A percentile compares a stretch with the other conserved stretches of the same genome.
Conservation (phyloP, 2,888 invertebrate genomes). For the Pardosa pseudoannulata region DNA sequence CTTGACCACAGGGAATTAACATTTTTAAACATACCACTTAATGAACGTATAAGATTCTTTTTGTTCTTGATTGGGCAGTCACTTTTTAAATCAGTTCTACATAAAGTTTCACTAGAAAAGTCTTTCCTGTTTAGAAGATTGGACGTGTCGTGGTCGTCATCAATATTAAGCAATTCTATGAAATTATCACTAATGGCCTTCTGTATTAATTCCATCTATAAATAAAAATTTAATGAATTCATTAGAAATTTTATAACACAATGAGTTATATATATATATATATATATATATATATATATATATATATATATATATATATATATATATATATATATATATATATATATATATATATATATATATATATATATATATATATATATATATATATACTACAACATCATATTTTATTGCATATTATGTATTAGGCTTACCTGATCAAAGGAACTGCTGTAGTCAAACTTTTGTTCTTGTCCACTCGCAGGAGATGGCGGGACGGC, state of each 20-base stretch:
- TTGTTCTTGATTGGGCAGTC: neutral
- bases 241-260: no score
- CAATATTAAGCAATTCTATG: constrained; percentile 41
- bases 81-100: neutral
- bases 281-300: neutral
- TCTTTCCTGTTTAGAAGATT: neutral
- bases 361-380: no score
- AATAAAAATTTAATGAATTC: no score
- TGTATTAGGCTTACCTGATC: neutral
- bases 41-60: constrained; percentile 28
- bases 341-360: no score
- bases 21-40: constrained; percentile 59
- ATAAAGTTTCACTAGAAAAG: neutral
- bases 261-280: no score
- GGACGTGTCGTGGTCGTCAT: constrained; percentile 8
- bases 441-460: neutral
- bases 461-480: neutral
- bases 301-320: no score
- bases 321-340: no score
- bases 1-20: constrained; percentile 40
- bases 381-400: no score
- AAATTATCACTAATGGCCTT: constrained; percentile 19
- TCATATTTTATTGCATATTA: no score
- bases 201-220: no score
- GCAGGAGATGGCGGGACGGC: constrained; percentile 5